These are phyloP conservation scores for Smittia aterrima DNA, from an alignment of 2,888 invertebrate species.

Conservation along the genomic window DNA sequence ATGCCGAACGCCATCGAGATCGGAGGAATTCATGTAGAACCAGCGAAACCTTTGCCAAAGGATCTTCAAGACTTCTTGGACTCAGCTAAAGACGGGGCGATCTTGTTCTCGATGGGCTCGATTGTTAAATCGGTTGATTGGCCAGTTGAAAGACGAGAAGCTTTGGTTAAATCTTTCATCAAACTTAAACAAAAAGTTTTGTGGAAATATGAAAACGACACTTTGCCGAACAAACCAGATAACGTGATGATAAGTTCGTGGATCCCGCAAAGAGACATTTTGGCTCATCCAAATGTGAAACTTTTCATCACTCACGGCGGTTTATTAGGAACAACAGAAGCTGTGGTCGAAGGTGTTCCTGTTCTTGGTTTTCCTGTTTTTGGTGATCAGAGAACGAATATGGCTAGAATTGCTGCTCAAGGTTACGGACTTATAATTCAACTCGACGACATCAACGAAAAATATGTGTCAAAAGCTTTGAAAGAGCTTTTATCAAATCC, in stretches of 20 bases:
- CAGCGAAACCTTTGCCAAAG: slow-evolving; percentile 41
- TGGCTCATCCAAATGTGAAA: slow-evolving; percentile 55
- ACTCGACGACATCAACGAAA: not conserved
- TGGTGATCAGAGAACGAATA: slow-evolving; percentile 57
- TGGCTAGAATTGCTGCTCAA: slow-evolving; percentile 49
- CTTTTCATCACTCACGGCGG: slow-evolving; percentile 57
- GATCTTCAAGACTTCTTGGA: slow-evolving; percentile 48
- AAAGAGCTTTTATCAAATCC: slow-evolving; percentile 44
- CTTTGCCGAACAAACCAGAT: slow-evolving; percentile 48
- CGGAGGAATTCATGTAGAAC: slow-evolving; percentile 41
- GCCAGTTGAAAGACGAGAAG: slow-evolving; percentile 17
- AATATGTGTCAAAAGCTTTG: slow-evolving; percentile 42
- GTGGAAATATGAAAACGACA: slow-evolving; percentile 54
- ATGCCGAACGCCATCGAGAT: slow-evolving; percentile 43
- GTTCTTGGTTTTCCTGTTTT: slow-evolving; percentile 57
- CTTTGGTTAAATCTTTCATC: slow-evolving; percentile 22
- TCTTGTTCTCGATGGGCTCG: slow-evolving; percentile 50
- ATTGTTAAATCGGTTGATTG: slow-evolving; percentile 32
- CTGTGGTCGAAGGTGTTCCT: slow-evolving; percentile 55
- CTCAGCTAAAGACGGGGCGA: slow-evolving; percentile 48
- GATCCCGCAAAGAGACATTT: slow-evolving; percentile 55
- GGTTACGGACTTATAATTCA: not conserved
- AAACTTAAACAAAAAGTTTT: slow-evolving; percentile 49
- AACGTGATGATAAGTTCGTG: slow-evolving; percentile 53
- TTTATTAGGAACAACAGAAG: slow-evolving; percentile 55